These are phyloP conservation scores for Oncorhynchus clarkii DNA, from an alignment of 2,113 vertebrate genomes.

Conservation along the genomic window DNA sequence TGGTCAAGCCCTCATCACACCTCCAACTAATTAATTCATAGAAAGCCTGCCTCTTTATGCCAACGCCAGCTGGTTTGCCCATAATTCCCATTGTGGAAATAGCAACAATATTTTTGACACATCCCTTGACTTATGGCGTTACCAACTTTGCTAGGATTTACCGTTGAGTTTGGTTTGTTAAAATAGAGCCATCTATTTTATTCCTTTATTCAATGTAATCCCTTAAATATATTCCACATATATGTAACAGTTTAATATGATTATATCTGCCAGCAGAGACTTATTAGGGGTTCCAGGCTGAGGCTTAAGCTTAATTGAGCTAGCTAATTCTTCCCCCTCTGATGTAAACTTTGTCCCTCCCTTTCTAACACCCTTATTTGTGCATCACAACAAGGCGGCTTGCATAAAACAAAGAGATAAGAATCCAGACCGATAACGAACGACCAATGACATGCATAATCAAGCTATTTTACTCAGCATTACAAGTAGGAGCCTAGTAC, in stretches of 20 bases:
- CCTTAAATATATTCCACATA: background rate
- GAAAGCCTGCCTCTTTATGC: no score
- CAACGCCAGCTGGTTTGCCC: no score
- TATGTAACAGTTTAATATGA: background rate
- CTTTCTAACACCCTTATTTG: no score
- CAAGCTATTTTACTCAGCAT: constrained; percentile 46
- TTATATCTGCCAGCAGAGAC: background rate
- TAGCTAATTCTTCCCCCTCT: background rate
- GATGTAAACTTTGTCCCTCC: no score
- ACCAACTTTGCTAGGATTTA: no score
- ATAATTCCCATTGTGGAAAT: no score
- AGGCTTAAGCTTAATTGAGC: background rate
- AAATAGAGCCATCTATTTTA: background rate
- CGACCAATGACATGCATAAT: constrained; percentile 44
- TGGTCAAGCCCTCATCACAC: no score
- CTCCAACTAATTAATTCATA: no score
- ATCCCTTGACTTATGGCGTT: no score
- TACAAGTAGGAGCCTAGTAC: constrained; percentile 15
- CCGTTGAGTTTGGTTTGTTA: background rate
- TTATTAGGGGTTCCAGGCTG: background rate
- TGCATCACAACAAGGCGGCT: background rate
- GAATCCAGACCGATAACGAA: constrained; percentile 40
- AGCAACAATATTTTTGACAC: no score
- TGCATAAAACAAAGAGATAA: background rate
- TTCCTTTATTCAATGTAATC: background rate